Evolutionary conservation across 2,888 invertebrate species (phyloP), one percentile per base, ranked within the genome.

Genomic region (Venustoraphidia nigricollis): DNA sequence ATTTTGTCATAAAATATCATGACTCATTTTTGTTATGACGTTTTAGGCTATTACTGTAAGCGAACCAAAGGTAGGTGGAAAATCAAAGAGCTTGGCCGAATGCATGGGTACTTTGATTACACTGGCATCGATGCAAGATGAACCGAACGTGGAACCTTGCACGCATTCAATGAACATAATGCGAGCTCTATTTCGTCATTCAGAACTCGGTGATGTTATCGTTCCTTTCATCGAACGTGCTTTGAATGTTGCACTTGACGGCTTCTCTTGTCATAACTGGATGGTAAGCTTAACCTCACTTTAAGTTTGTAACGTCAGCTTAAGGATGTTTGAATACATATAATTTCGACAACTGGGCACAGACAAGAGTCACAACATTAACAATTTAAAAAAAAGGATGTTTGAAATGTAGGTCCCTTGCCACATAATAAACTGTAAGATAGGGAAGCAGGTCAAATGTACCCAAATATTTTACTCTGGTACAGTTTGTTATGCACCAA

Each of bases 161-260:
- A 77, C 83, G 36, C 95, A 94, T 66, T 78, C 86, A n/a, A 65
- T 90, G 56, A 94, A 96, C 65, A 84, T 93, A 47, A 67, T 95
- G 54, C 73, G 93, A 54, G 82, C 87, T 0, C 64, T 96, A 39
- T 86, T 80, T 61, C 76, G 86, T 36, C 83, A 87, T 64, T 75
- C 86, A 3, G 74, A 80, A 53, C 70, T 96, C 39, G 81, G 81
- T 10, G 87, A 88, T 27, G 27, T 6, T 27, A 27, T 27, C 27
- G 27, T 3, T 27, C 72, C 77, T 4, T 85, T 79, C 64, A 75
- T 88, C 9, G 79, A 77, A 0, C 72, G 73, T 39, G 88, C 82
- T 13, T 69, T 93, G 1, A 69, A 77, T 54, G 73, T 79, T 5
- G 83, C 92, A 3, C 72, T 94, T 34, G 65, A 66, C 10, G 87